phyloP scores from a whole-genome alignment of 1,140 invertebrate species.

The Parasteatoda tepidariorum region DNA sequence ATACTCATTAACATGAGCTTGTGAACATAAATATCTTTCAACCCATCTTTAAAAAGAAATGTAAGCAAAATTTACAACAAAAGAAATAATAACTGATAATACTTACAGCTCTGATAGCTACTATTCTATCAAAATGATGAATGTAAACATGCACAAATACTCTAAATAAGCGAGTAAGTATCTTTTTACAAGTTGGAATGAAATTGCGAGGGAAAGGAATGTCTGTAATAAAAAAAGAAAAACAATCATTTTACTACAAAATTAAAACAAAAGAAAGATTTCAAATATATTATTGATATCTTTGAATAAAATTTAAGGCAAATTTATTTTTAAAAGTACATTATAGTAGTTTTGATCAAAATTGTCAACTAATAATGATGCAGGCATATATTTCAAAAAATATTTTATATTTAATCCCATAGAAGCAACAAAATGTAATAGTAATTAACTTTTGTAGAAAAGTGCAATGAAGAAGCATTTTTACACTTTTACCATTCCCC shows the following conservation, averaged over 20 bases:
- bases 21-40: not conserved
- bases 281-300: not conserved
- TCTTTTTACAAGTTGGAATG: conserved; percentile 83
- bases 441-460: no score
- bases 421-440: no score
- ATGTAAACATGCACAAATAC: conserved; percentile 98
- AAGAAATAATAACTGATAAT: conserved; percentile 5
- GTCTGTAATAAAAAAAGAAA: conserved; percentile 73
- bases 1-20: not conserved
- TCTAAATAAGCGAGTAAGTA: conserved; percentile 88
- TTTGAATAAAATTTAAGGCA: not conserved
- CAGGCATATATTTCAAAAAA: no score
- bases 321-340: no score
- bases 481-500: no score
- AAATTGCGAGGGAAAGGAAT: conserved; percentile 92
- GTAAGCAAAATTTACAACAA: no score
- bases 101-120: conserved; percentile 87
- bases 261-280: not conserved
- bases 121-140: conserved; percentile 93
- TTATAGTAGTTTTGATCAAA: no score
- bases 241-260: conserved; percentile 22
- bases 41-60: no score
- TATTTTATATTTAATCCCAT: no score
- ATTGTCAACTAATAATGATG: no score
- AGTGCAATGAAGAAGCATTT: no score